phyloP scores from a whole-genome alignment of 1,140 invertebrate genomes.

The Papilio polyxenes region DNA sequence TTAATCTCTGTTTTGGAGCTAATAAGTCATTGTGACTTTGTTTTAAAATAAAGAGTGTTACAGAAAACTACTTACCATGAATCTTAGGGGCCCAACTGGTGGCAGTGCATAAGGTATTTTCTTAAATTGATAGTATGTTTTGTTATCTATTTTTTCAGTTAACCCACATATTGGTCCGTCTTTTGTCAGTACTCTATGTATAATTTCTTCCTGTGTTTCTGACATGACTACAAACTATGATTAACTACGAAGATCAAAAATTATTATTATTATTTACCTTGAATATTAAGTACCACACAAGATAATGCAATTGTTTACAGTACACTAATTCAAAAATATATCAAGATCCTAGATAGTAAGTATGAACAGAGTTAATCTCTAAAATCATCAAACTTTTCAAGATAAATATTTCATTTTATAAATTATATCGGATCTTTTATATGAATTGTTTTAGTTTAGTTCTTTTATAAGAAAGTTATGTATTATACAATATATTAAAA shows the following conservation, averaged over 20 bases:
- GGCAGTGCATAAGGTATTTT: slow-evolving; percentile 84
- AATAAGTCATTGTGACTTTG: too few relatives aligned
- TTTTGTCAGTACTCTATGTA: slow-evolving; percentile 52
- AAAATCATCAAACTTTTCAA: neutral
- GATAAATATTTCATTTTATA: neutral
- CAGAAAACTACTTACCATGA: slow-evolving; percentile 74
- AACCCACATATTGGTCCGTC: slow-evolving; percentile 65
- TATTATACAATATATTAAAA: too few relatives aligned
- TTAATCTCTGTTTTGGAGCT: too few relatives aligned
- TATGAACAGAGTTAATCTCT: neutral
- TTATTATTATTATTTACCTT: neutral
- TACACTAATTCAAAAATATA: neutral
- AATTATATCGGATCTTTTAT: neutral
- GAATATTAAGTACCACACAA: neutral
- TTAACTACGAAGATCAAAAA: neutral
- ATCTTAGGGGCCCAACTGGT: slow-evolving; percentile 81
- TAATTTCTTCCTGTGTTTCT: slow-evolving; percentile 48
- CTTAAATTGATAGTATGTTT: slow-evolving; percentile 80
- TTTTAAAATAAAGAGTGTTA: neutral
- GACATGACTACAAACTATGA: slow-evolving; percentile 32
- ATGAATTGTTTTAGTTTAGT: too few relatives aligned
- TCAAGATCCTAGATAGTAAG: neutral
- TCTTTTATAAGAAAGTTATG: neutral
- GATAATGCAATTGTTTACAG: slow-evolving; percentile 5
- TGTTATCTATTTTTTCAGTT: slow-evolving; percentile 55